These are phyloP conservation scores for Brachyptera putata DNA, from an alignment of 2,888 invertebrate genomes.

Conservation along the genomic window DNA sequence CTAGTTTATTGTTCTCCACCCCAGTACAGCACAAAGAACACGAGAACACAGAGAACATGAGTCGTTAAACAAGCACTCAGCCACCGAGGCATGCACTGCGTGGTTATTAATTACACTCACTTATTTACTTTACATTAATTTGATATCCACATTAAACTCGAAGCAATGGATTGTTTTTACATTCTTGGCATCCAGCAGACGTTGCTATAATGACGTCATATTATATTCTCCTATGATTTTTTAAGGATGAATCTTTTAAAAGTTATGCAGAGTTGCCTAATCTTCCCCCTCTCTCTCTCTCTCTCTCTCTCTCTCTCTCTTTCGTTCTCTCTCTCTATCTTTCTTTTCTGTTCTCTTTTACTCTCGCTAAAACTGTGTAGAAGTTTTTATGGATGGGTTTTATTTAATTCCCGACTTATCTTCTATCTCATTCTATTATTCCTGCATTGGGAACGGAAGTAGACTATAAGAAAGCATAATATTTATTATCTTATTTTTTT, in stretches of 20 bases:
- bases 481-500: too few species aligned
- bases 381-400: not conserved
- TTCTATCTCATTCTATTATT: not conserved
- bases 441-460: not conserved
- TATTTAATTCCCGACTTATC: not conserved
- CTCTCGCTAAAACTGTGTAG: not conserved
- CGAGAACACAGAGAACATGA: too few species aligned
- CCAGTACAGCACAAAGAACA: too few species aligned
- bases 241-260: not conserved
- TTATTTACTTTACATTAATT: not conserved
- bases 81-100: not conserved
- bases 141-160: not conserved
- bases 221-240: not conserved
- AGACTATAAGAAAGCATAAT: too few species aligned
- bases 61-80: not conserved
- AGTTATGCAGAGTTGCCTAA: not conserved
- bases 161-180: too few species aligned
- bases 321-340: too few species aligned
- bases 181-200: not conserved
- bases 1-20: too few species aligned
- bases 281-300: too few species aligned
- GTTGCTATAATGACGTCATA: not conserved
- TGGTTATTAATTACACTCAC: too few species aligned
- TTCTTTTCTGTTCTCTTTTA: too few species aligned
- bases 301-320: too few species aligned